Evolutionary conservation across 2,113 vertebrate genomes (phyloP).

Genomic region (Xiphophorus maculatus): DNA sequence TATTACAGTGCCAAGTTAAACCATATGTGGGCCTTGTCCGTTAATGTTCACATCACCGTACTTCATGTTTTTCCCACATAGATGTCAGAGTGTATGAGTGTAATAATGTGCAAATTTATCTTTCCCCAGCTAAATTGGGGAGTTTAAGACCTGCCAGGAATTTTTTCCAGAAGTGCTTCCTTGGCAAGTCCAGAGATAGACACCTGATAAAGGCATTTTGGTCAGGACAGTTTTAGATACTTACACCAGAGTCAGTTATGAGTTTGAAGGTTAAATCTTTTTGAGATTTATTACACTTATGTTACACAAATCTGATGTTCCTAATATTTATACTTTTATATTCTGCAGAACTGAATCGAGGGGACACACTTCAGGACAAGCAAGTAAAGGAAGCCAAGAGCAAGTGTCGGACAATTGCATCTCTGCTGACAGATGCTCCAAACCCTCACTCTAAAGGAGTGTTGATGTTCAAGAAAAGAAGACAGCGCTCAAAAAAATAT

Average conservation of each 20-base stretch:
- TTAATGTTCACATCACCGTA: constrained; percentile 50
- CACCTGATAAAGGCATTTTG: constrained; percentile 31
- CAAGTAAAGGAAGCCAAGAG: constrained; percentile 95
- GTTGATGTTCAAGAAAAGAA: constrained; percentile 98
- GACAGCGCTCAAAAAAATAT: constrained; percentile 98
- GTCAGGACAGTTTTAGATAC: constrained; percentile 44
- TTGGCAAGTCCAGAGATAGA: constrained; percentile 33
- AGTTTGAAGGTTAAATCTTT: constrained; percentile 36
- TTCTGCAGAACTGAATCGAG: constrained; percentile 89
- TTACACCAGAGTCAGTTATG: constrained; percentile 33
- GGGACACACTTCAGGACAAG: constrained; percentile 92
- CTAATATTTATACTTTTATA: constrained; percentile 56
- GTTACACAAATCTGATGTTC: constrained; percentile 4
- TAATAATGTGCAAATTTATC: constrained; percentile 51
- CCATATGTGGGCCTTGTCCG: constrained; percentile 18
- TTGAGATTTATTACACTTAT: background rate
- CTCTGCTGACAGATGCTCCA: constrained; percentile 93
- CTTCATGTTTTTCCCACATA: constrained; percentile 38
- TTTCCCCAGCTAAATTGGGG: constrained; percentile 57
- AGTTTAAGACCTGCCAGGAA: constrained; percentile 52
- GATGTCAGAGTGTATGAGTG: constrained; percentile 38
- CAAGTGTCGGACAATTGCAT: constrained; percentile 96
- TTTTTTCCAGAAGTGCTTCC: constrained; percentile 47
- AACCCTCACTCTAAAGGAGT: constrained; percentile 98
- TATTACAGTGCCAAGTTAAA: constrained; percentile 45